These are phyloP conservation scores for Anarsia innoxiella DNA, from an alignment of 2,888 invertebrate genomes.

Conservation along the genomic window DNA sequence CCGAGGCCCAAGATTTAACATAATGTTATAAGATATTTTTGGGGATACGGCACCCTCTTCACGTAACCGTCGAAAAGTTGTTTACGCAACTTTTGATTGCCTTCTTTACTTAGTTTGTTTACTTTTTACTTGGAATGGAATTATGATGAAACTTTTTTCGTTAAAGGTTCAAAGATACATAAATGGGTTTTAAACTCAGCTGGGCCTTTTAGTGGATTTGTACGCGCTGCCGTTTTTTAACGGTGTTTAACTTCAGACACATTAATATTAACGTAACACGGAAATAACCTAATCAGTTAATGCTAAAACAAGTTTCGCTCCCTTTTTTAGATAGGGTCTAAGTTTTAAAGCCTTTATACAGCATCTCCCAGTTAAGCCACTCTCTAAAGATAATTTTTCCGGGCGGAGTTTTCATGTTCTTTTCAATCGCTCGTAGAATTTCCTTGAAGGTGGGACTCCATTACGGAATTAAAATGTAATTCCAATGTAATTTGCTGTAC, in stretches of 20 bases:
- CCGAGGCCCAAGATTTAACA: conserved; percentile 36
- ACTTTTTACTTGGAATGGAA: conserved; percentile 62
- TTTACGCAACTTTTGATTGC: conserved; percentile 69
- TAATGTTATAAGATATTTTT: conserved; percentile 44
- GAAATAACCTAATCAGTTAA: too few species aligned
- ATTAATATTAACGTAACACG: too few species aligned
- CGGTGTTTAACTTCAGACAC: too few species aligned
- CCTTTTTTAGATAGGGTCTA: neutral
- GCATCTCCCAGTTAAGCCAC: too few species aligned
- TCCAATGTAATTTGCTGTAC: neutral
- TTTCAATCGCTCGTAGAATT: neutral
- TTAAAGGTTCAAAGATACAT: conserved; percentile 58
- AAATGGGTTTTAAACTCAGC: conserved; percentile 54
- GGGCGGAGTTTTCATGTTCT: neutral
- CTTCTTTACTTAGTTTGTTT: conserved; percentile 48
- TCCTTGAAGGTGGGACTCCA: neutral
- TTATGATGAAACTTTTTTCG: conserved; percentile 67
- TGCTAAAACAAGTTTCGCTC: too few species aligned
- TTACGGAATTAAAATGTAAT: neutral
- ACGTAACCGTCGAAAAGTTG: conserved; percentile 25
- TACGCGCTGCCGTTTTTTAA: neutral
- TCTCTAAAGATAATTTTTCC: conserved; percentile 12
- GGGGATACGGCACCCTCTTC: conserved; percentile 26
- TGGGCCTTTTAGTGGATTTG: conserved; percentile 2
- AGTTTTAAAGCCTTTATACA: too few species aligned